Evolutionary conservation across 2,113 vertebrate genomes (phyloP).

Genomic region (Campylorhamphus procurvoides): DNA sequence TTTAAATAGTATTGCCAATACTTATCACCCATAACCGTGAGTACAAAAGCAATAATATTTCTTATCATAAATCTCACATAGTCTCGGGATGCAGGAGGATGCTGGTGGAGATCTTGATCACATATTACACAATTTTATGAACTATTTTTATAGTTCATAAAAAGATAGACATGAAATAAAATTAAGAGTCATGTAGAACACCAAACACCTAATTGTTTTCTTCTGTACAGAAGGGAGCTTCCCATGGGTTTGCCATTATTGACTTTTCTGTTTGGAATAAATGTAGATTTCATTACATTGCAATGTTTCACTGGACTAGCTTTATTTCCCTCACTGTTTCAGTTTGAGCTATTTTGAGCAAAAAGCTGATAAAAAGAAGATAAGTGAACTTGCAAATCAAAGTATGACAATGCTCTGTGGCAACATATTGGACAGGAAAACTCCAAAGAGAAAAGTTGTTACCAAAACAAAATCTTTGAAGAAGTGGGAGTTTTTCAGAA

Average conservation of each 20-base stretch:
- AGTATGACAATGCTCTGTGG: not conserved
- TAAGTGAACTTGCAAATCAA: not conserved
- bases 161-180: not conserved
- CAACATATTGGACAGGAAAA: not conserved
- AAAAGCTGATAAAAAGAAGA: not conserved
- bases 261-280: not conserved
- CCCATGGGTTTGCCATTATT: not conserved
- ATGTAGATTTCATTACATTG: not conserved
- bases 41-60: not conserved
- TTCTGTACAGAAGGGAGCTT: not conserved
- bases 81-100: not conserved
- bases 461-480: not conserved
- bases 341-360: not conserved
- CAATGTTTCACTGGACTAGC: not conserved
- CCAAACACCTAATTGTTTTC: not conserved
- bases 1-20: not conserved
- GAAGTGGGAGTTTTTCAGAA: not conserved
- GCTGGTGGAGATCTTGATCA: not conserved
- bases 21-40: not conserved
- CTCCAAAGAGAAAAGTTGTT: not conserved
- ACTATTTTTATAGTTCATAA: not conserved
- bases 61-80: not conserved
- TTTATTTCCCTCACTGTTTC: not conserved
- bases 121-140: not conserved
- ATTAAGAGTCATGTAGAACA: not conserved